Percentiles rank a stretch among this genome's conserved stretches.
Conservation (phyloP, 2,797 vertebrate genomes). For the Sebastes cheni region DNA sequence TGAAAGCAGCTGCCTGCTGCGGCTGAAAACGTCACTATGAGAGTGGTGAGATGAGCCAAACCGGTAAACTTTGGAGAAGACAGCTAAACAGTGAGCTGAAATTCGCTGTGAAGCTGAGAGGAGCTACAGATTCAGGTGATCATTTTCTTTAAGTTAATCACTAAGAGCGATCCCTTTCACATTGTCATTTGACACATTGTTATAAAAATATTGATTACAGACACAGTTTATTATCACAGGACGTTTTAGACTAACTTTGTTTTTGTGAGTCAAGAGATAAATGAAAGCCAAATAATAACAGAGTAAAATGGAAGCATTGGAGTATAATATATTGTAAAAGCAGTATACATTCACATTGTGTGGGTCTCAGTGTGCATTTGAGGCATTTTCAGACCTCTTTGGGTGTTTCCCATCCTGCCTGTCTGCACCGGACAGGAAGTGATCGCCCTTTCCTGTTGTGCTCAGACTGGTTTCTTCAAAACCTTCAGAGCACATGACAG, state of each 20-base stretch:
- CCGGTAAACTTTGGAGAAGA: background rate
- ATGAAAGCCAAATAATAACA: background rate
- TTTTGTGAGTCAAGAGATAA: background rate
- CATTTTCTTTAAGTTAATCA: background rate
- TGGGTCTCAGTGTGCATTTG: background rate
- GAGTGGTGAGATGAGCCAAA: background rate
- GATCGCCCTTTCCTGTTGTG: constrained; percentile 74
- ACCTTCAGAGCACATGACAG: background rate
- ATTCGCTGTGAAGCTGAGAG: background rate
- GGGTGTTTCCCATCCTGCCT: constrained; percentile 50
- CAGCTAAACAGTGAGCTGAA: background rate
- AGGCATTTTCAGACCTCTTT: constrained; percentile 11
- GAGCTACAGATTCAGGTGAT: background rate
- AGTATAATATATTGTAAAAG: background rate
- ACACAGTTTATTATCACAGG: background rate
- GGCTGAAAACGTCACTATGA: background rate
- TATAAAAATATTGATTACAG: too few relatives aligned
- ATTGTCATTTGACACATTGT: background rate
- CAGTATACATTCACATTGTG: background rate
- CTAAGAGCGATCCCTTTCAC: background rate
- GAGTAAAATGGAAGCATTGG: background rate
- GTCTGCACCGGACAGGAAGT: constrained; percentile 68
- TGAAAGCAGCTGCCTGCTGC: background rate
- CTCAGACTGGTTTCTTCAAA: constrained; percentile 57
- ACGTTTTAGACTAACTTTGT: background rate